These are phyloP conservation scores for Saccostrea glomerata DNA, from an alignment of 1,140 invertebrate species.

Conservation along the genomic window DNA sequence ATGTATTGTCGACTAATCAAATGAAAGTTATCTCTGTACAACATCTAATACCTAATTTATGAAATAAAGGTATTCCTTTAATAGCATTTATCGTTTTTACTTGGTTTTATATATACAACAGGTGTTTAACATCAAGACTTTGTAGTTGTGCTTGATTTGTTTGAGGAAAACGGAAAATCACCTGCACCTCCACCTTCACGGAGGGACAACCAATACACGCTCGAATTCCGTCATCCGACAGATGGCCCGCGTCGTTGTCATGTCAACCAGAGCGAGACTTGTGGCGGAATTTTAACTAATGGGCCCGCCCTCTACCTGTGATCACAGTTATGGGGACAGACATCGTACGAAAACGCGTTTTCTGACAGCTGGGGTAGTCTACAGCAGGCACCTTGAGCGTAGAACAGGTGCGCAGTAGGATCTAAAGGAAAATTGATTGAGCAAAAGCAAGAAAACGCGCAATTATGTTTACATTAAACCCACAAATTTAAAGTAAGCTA, in stretches of 20 bases:
- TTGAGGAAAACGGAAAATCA: background rate
- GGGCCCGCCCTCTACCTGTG: background rate
- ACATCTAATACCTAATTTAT: too few relatives aligned
- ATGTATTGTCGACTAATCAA: background rate
- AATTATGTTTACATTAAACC: background rate
- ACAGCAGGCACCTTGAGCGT: background rate
- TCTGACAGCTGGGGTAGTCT: background rate
- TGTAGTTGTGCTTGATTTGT: background rate
- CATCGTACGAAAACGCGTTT: background rate
- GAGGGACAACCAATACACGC: background rate
- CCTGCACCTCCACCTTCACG: background rate
- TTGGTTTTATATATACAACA: background rate
- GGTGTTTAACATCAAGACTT: background rate
- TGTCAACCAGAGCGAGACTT: constrained; percentile 10
- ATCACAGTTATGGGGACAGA: background rate
- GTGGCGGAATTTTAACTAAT: constrained; percentile 5
- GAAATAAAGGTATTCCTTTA: too few relatives aligned
- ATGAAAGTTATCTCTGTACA: too few relatives aligned
- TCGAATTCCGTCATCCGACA: background rate
- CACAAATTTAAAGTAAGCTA: background rate
- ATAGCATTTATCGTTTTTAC: background rate
- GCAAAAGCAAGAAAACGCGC: background rate
- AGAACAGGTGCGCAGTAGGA: background rate
- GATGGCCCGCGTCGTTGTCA: constrained; percentile 7
- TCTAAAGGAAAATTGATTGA: background rate